These are phyloP conservation scores for Scaptomyza pallida DNA, from an alignment of 1,140 invertebrate genomes.

Conservation along the genomic window DNA sequence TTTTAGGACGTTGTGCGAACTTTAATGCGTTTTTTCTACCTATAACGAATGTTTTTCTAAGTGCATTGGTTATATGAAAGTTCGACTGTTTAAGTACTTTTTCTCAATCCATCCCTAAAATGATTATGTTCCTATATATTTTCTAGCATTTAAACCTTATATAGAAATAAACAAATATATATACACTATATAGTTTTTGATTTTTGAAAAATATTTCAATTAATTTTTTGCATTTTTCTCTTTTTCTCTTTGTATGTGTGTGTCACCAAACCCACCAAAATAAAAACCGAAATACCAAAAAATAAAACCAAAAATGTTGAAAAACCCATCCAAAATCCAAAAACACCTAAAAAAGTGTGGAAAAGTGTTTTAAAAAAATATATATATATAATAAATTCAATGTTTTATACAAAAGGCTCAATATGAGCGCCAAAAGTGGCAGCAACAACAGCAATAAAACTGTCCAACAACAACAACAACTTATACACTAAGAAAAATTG, in stretches of 20 bases:
- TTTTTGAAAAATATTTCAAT: slow-evolving; percentile 5
- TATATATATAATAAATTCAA: slow-evolving; percentile 26
- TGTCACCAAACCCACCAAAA: slow-evolving; percentile 21
- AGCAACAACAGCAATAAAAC: slow-evolving; percentile 29
- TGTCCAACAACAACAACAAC: slow-evolving; percentile 30
- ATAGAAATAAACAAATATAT: neutral
- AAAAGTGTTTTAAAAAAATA: slow-evolving; percentile 21
- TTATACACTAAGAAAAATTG: slow-evolving; percentile 33
- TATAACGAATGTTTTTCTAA: too few relatives aligned
- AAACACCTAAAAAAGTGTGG: slow-evolving; percentile 44
- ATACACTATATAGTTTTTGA: slow-evolving; percentile 5
- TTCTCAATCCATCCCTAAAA: too few relatives aligned
- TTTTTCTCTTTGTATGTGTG: slow-evolving; percentile 63
- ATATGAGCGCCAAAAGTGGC: slow-evolving; percentile 46
- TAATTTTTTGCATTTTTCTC: slow-evolving; percentile 50
- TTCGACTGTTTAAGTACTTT: too few relatives aligned
- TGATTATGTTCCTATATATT: neutral
- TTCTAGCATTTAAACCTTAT: neutral
- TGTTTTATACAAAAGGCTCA: slow-evolving; percentile 49
- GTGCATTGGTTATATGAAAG: too few relatives aligned
- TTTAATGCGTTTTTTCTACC: too few relatives aligned
- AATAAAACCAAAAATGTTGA: neutral
- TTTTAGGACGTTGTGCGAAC: too few relatives aligned
- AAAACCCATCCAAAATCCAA: slow-evolving; percentile 15
- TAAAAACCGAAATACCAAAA: neutral